Evolutionary conservation across 2,797 vertebrate species (phyloP), one percentile per base, ranked within the genome.

Genomic region (Tympanoctomys barrerae): DNA sequence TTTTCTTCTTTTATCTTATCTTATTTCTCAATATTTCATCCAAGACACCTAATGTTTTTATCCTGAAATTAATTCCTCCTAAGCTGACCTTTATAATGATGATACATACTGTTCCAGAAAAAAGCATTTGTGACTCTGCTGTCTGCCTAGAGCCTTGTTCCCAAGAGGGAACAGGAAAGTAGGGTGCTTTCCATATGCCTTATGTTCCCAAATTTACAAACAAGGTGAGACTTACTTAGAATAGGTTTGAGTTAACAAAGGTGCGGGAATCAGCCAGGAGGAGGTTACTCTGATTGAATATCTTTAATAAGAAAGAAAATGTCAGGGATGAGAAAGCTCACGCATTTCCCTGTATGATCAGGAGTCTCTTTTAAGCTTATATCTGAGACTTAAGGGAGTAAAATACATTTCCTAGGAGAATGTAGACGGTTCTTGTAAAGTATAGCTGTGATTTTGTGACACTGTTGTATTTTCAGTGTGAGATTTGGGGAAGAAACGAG

Each of bases 61-160:
- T 87, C 73, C 71, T 92, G 57, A 52, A 9, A 16, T 33, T 31
- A 46, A 16, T 42, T 4, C 28, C n/a, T 33, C n/a, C n/a, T 46
- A 46, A 87, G 54, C 0, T 16, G 57, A 28, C 10, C 10, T 2
- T 0, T 22, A 7, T 22, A 7, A 33, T 28, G 6, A 9, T 4
- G 62, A 36, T 8, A 21, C 16, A 61, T 22, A 77, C 73, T 2
- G 26, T 77, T 49, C 8, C 14, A 22, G 1, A n/a, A 2, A 75
- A 36, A 77, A 87, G 19, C 28, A n/a, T 1, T 7, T 26, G 8
- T 24, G 12, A 22, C 54, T 26, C 7, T 16, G 1, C 3, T 81
- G 89, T 71, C 36, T 83, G 26, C 26, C 66, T 18, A 61, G 5
- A 86, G 14, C 3, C 10, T 54, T 4, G 5, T 24, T 94, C 68